phyloP scores from a whole-genome alignment of 2,888 invertebrate species.

The Sarcophaga subvicina region DNA sequence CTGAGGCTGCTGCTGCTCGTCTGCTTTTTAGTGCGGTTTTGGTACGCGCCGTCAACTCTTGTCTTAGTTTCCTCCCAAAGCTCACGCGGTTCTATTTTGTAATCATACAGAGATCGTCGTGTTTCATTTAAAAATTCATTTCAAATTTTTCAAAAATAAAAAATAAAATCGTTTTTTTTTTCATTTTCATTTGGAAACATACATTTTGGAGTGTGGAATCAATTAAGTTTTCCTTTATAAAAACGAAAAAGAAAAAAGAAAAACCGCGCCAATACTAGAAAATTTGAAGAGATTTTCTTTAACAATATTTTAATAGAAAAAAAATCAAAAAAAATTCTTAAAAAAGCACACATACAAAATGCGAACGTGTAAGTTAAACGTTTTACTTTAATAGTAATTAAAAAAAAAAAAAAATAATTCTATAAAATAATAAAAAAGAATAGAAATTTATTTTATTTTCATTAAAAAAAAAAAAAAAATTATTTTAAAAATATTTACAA shows the following conservation, averaged over 20 bases:
- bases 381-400: conserved; percentile 8
- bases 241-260: neutral
- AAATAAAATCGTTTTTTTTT: neutral
- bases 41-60: conserved; percentile 67
- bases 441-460: neutral
- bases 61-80: conserved; percentile 61
- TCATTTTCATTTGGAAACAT: neutral
- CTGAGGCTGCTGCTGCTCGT: conserved; percentile 68
- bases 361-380: conserved; percentile 66
- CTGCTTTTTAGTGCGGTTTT: conserved; percentile 69
- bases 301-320: neutral
- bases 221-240: too few relatives aligned
- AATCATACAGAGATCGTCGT: conserved; percentile 37
- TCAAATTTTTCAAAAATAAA: neutral
- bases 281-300: neutral
- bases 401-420: conserved; percentile 3
- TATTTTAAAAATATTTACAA: conserved; percentile 13
- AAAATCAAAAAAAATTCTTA: neutral
- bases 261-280: neutral
- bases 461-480: conserved; percentile 25
- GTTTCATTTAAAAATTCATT: conserved; percentile 17
- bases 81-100: conserved; percentile 62
- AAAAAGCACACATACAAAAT: conserved; percentile 35
- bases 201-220: too few relatives aligned
- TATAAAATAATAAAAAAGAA: neutral